Evolutionary conservation across 2,113 vertebrate species (phyloP).

Genomic region (Actenoides hombroni): DNA sequence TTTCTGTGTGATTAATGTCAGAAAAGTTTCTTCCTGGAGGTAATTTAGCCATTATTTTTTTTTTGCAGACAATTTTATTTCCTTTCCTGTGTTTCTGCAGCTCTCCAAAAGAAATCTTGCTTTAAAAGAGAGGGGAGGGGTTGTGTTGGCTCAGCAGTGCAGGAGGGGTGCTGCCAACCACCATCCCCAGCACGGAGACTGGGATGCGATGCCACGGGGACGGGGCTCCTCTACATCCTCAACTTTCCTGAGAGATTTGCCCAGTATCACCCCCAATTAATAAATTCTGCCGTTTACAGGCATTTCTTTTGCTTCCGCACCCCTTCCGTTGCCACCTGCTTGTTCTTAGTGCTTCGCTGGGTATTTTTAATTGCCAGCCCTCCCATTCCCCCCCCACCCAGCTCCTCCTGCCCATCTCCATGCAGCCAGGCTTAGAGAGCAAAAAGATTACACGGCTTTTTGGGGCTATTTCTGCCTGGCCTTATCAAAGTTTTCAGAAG

Average conservation of each 20-base stretch:
- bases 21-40: conserved; percentile 6
- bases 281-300: background rate
- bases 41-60: background rate
- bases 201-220: background rate
- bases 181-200: background rate
- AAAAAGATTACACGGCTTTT: background rate
- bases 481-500: conserved; percentile 28
- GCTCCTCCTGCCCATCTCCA: background rate
- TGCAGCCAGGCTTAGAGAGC: background rate
- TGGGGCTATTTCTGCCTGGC: background rate
- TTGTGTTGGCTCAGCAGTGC: background rate
- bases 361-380: background rate
- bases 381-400: background rate
- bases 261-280: background rate
- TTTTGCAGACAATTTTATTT: background rate
- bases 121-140: accelerated
- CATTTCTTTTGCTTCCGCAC: background rate
- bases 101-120: background rate
- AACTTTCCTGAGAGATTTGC: background rate
- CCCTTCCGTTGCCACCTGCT: background rate
- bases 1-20: background rate
- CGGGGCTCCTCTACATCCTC: background rate
- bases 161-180: background rate
- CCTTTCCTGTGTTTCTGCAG: background rate
- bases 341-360: too few species aligned